A percentile compares a stretch with the other conserved stretches of the same genome.
phyloP scores from a whole-genome alignment of 2,113 vertebrate species.

The Suncus etruscus region DNA sequence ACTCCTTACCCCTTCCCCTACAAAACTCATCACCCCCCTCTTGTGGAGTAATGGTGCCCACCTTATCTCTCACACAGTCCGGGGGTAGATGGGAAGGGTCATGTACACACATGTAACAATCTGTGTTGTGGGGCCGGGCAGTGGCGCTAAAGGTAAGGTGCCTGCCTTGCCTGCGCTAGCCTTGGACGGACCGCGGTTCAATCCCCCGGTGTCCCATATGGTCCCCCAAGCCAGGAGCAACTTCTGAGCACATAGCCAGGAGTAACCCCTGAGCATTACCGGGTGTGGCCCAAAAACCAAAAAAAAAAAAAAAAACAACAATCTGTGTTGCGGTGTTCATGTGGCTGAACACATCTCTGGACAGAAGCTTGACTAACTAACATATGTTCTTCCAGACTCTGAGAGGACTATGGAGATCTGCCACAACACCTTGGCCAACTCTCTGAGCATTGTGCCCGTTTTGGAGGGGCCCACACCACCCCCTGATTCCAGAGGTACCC shows the following conservation, averaged over 20 bases:
- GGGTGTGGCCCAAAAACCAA: too few relatives aligned
- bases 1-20: not conserved
- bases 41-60: not conserved
- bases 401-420: conserved; percentile 92
- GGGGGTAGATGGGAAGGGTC: too few relatives aligned
- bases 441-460: conserved; percentile 88
- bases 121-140: too few relatives aligned
- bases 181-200: too few relatives aligned
- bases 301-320: too few relatives aligned
- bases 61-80: not conserved
- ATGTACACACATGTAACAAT: too few relatives aligned
- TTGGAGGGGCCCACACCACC: conserved; percentile 85
- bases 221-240: too few relatives aligned
- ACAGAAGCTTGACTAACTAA: not conserved
- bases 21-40: not conserved
- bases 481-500: conserved; percentile 77
- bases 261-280: too few relatives aligned
- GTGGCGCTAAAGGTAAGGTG: too few relatives aligned
- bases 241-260: too few relatives aligned
- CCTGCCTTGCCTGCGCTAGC: too few relatives aligned
- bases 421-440: conserved; percentile 91
- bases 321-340: not conserved
- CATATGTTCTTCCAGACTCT: conserved; percentile 87
- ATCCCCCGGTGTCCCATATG: too few relatives aligned
- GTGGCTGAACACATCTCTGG: not conserved